Evolutionary conservation across 2,888 invertebrate genomes (phyloP).

Genomic region (Aspidiotus destructor): DNA sequence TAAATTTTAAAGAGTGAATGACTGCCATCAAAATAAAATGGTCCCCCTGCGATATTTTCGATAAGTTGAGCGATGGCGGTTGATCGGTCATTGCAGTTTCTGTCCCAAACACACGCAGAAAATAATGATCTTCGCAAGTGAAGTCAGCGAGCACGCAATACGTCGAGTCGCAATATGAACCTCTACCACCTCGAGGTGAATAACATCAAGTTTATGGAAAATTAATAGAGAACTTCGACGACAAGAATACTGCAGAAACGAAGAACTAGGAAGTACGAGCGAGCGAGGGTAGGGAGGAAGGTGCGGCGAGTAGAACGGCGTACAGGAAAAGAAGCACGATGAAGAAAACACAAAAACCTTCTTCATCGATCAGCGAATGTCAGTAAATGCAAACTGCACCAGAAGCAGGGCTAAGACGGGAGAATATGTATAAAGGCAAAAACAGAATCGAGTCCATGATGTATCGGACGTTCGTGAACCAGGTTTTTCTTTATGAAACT

Average conservation of each 20-base stretch:
- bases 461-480: not conserved
- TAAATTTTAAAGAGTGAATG: too few relatives aligned
- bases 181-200: not conserved
- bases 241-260: too few relatives aligned
- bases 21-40: too few relatives aligned
- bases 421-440: not conserved
- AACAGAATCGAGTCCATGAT: too few relatives aligned
- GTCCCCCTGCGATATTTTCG: too few relatives aligned
- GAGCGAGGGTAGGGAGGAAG: not conserved
- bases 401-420: not conserved
- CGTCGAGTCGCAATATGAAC: conserved; percentile 2
- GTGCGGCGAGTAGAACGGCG: not conserved
- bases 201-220: conserved; percentile 2
- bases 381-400: not conserved
- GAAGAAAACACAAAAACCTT: not conserved
- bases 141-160: not conserved
- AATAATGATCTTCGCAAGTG: not conserved
- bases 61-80: too few relatives aligned
- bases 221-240: not conserved
- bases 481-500: not conserved
- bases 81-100: too few relatives aligned
- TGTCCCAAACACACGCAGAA: too few relatives aligned
- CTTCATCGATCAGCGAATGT: conserved; percentile 1
- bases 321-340: not conserved
- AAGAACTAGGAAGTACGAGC: not conserved